Percentiles rank a stretch among this genome's conserved stretches.
Conservation (phyloP, 2,113 vertebrate species). For the Rhinoptilus africanus region DNA sequence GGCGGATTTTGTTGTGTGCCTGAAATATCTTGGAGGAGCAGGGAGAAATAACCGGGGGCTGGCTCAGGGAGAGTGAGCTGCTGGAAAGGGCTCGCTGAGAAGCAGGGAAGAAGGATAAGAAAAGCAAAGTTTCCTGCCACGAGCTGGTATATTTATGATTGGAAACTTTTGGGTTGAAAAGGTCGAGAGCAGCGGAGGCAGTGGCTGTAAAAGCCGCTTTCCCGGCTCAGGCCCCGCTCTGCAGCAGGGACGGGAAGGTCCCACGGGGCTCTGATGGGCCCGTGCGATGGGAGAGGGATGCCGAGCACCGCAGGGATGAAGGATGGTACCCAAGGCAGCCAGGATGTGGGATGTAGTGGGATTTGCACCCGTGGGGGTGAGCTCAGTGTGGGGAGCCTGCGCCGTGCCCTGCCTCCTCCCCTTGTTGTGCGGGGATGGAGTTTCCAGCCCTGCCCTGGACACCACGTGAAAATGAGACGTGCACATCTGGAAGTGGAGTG, state of each 20-base stretch:
- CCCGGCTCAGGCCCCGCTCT: fast-evolving
- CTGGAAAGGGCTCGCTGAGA: not conserved
- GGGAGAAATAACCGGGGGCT: not conserved
- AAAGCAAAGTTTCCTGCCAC: not conserved
- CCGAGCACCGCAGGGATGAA: not conserved
- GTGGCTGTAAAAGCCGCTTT: not conserved
- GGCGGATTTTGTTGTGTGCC: not conserved
- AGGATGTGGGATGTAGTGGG: not conserved
- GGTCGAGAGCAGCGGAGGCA: not conserved
- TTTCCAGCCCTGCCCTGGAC: not conserved
- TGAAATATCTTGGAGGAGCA: not conserved
- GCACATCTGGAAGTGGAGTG: slow-evolving; percentile 6
- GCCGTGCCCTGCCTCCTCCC: not conserved
- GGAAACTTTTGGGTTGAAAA: slow-evolving; percentile 11
- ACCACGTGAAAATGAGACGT: not conserved
- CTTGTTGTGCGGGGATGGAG: not conserved
- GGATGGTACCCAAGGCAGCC: not conserved
- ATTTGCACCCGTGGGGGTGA: not conserved
- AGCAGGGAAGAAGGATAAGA: not conserved
- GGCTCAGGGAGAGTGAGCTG: fast-evolving
- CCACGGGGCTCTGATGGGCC: fast-evolving
- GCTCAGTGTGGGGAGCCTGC: not conserved
- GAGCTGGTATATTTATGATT: not conserved
- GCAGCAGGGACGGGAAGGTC: not conserved
- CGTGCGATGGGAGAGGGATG: not conserved